Conservation (phyloP, 2,797 vertebrate genomes). For the Prionace glauca region DNA sequence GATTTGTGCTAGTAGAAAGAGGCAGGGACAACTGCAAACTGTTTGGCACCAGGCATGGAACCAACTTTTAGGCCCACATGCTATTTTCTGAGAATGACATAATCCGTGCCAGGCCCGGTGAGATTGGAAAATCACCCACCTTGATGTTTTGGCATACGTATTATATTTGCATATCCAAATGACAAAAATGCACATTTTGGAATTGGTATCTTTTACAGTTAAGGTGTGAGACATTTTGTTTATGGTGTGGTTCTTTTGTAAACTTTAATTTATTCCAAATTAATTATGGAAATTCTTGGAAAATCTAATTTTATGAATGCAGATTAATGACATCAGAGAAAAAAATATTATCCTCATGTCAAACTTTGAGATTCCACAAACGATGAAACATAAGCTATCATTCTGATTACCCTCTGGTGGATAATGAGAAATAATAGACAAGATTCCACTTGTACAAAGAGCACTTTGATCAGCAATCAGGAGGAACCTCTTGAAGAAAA, state of each 20-base stretch:
- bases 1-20: too few relatives aligned
- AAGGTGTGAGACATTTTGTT: not conserved
- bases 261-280: not conserved
- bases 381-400: not conserved
- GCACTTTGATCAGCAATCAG: not conserved
- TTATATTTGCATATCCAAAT: not conserved
- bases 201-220: not conserved
- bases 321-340: not conserved
- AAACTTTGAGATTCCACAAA: not conserved
- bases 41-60: too few relatives aligned
- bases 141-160: not conserved
- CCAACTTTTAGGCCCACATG: too few relatives aligned
- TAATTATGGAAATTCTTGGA: conserved; percentile 1
- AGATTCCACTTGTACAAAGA: not conserved
- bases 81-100: too few relatives aligned
- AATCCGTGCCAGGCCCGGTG: not conserved
- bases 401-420: not conserved
- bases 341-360: not conserved
- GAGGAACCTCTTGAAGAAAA: not conserved
- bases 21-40: too few relatives aligned
- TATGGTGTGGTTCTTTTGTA: not conserved
- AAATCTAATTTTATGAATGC: not conserved
- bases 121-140: not conserved
- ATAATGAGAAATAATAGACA: not conserved
- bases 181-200: not conserved